Evolutionary conservation across 1,140 invertebrate species (phyloP), one percentile per base, ranked within the genome.

Genomic region (Lysiphlebus fabarum): DNA sequence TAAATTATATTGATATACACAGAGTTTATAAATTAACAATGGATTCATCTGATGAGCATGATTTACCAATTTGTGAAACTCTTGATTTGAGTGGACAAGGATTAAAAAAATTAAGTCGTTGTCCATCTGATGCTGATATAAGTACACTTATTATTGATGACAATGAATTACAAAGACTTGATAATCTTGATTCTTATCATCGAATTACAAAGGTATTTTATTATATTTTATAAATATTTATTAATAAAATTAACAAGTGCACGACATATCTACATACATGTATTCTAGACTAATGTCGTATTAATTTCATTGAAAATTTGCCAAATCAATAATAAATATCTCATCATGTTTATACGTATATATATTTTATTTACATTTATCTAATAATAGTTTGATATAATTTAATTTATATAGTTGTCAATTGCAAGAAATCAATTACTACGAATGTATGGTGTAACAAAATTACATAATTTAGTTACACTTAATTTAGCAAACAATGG

Each of bases 401-500:
- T 17, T 58, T 58, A 44, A 47, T 58, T 56, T 55, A n/a, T 63
- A 69, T 69, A 94, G 92, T 77, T 95, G 45, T 93, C 91, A 50
- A 84, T 91, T 70, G 87, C 86, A 67, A 86, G 88, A 67, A 96
- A 95, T 78, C 87, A 91, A 70, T 73, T 95, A 47, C 76, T 93
- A 14, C 84, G 91, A 40, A 95, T 96, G 91, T 89, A 89, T 78
- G 90, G 91, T 51, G 87, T 96, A 36, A 87, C 87, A 51, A 84
- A 88, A 56, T 79, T 95, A 47, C 86, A 87, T 63, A 87, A 89
- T 72, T 80, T 95, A 41, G 86, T 90, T 11, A 85, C 89, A 33
- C 76, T 96, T 62, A 91, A 93, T 77, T 82, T 96, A 34, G 87
- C 91, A 50, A 87, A 92, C 74, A 96, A 95, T 81, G 87, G 88